phyloP scores from a whole-genome alignment of 2,888 invertebrate species.

The Leptodirus hochenwartii region DNA sequence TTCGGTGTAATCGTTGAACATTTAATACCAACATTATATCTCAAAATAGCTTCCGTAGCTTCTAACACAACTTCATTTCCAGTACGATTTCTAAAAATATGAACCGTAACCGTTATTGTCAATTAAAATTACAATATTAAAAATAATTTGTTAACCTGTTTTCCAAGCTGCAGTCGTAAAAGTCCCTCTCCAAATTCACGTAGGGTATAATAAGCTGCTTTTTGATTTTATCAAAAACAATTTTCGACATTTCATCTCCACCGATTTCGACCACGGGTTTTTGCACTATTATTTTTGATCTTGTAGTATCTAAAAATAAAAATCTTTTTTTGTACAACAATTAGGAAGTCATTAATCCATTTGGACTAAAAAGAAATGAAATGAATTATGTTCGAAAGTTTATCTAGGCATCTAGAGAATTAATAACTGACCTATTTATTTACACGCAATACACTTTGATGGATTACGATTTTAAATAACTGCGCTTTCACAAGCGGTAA shows the following conservation, averaged over 20 bases:
- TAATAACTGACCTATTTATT: no score
- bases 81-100: conserved; percentile 44
- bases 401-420: no score
- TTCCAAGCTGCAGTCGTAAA: conserved; percentile 71
- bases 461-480: no score
- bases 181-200: conserved; percentile 61
- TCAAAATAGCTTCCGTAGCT: conserved; percentile 62
- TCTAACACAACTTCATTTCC: conserved; percentile 75
- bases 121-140: conserved; percentile 2
- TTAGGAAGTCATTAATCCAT: conserved; percentile 1
- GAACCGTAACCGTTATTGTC: not conserved
- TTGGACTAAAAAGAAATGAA: not conserved
- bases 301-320: conserved; percentile 13
- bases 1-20: conserved; percentile 86
- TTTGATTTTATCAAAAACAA: conserved; percentile 82
- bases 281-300: conserved; percentile 38
- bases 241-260: conserved; percentile 86
- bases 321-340: no score
- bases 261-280: conserved; percentile 77
- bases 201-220: conserved; percentile 62
- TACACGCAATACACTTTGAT: no score
- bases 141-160: conserved; percentile 28
- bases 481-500: no score
- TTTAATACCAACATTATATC: conserved; percentile 78
- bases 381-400: conserved; percentile 1